Evolutionary conservation across 92 coral and sea anemone genomes (phyloP).

Genomic region (Plumapathes pennacea): DNA sequence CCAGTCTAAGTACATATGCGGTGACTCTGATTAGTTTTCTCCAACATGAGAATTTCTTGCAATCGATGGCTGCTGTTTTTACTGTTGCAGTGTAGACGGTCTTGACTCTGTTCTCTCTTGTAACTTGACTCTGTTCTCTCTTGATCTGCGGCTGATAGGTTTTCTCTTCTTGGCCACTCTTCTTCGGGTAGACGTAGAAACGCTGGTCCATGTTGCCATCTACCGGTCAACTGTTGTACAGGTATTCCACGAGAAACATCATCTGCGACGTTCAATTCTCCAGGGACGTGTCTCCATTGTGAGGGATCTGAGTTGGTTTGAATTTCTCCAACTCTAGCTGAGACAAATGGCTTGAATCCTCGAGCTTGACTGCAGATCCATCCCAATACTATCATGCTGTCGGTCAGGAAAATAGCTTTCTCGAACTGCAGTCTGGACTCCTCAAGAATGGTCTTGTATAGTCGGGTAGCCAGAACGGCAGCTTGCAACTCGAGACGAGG

Average conservation of each 20-base stretch:
- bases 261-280: constrained; percentile 50
- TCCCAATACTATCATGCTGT: constrained; percentile 31
- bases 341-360: constrained; percentile 57
- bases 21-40: constrained; percentile 51
- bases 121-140: constrained; percentile 4
- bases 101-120: no score
- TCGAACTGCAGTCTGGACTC: constrained; percentile 24
- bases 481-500: constrained; percentile 1
- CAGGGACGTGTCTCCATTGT: constrained; percentile 50
- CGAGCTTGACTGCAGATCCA: constrained; percentile 50
- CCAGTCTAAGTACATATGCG: constrained; percentile 23
- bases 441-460: constrained; percentile 17
- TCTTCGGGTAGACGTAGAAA: constrained; percentile 29
- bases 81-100: no score
- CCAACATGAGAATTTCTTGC: constrained; percentile 52
- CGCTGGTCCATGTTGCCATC: constrained; percentile 49
- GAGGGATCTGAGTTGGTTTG: constrained; percentile 44
- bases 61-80: no score
- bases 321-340: constrained; percentile 43
- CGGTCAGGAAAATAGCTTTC: constrained; percentile 22
- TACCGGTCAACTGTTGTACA: constrained; percentile 19
- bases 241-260: constrained; percentile 44
- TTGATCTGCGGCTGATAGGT: constrained; percentile 2
- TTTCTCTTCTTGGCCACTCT: constrained; percentile 20
- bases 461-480: background rate